These are phyloP conservation scores for Leptopilina myrica DNA, from an alignment of 2,888 invertebrate genomes.

Conservation along the genomic window DNA sequence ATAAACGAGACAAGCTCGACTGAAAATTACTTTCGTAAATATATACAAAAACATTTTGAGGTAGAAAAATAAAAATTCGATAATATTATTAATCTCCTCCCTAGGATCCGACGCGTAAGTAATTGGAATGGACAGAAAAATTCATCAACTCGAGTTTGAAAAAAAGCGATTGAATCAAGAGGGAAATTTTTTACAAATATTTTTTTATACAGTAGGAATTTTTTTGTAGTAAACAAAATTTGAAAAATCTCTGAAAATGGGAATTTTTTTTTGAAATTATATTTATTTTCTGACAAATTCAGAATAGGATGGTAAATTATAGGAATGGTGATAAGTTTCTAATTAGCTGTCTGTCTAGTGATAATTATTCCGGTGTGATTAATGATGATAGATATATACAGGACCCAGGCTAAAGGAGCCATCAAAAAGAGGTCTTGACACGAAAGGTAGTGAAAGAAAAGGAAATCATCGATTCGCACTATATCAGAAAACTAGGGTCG, in stretches of 20 bases:
- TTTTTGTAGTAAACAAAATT: too few species aligned
- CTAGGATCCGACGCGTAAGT: too few species aligned
- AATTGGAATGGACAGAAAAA: too few species aligned
- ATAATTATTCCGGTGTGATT: conserved; percentile 71
- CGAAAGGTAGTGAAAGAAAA: conserved; percentile 45
- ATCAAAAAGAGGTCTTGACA: conserved; percentile 46
- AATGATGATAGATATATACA: conserved; percentile 66
- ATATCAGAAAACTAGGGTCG: conserved; percentile 55
- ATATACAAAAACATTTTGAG: background rate
- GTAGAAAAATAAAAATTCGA: background rate
- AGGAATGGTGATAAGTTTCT: conserved; percentile 69
- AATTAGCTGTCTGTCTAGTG: conserved; percentile 69
- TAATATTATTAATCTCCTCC: too few species aligned
- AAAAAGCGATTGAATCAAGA: too few species aligned
- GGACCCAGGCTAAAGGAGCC: conserved; percentile 42
- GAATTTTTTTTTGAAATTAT: conserved; percentile 40
- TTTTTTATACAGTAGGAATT: too few species aligned
- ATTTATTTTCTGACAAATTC: too few species aligned
- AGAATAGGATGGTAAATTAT: conserved; percentile 56
- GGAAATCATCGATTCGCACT: conserved; percentile 63
- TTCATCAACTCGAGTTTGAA: too few species aligned
- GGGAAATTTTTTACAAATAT: too few species aligned
- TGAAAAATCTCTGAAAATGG: background rate
- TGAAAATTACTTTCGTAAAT: conserved; percentile 1
- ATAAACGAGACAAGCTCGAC: background rate